These are phyloP conservation scores for Pterostichus madidus DNA, from an alignment of 2,888 invertebrate species.

Conservation along the genomic window DNA sequence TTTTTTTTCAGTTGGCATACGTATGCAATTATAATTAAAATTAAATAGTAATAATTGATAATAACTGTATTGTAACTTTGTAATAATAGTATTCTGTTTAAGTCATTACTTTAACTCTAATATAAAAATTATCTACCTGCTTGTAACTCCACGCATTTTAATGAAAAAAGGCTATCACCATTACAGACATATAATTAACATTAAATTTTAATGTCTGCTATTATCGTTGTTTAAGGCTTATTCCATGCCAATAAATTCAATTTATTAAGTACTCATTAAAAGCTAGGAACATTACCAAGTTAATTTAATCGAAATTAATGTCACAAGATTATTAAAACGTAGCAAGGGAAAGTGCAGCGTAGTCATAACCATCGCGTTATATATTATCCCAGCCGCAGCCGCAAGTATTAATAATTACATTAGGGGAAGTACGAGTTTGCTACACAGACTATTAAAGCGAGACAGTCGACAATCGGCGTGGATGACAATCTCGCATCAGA, in stretches of 20 bases:
- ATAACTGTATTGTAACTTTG: too few relatives aligned
- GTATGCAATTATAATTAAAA: too few relatives aligned
- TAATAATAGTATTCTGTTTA: too few relatives aligned
- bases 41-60: too few relatives aligned
- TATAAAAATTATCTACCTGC: too few relatives aligned
- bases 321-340: conserved; percentile 54
- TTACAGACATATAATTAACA: conserved; percentile 32
- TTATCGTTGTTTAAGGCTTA: conserved; percentile 42
- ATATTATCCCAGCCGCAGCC: not conserved
- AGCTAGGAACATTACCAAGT: conserved; percentile 40
- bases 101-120: too few relatives aligned
- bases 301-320: conserved; percentile 57
- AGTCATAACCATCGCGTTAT: conserved; percentile 26
- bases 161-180: conserved; percentile 21
- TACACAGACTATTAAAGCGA: conserved; percentile 16
- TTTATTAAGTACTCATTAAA: conserved; percentile 55
- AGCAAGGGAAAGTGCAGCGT: conserved; percentile 39
- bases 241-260: conserved; percentile 40
- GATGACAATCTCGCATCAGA: not conserved
- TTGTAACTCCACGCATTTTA: not conserved
- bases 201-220: conserved; percentile 15
- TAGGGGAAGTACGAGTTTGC: not conserved
- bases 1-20: too few relatives aligned
- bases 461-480: conserved; percentile 1
- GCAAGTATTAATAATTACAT: conserved; percentile 25